Conservation (phyloP, 2,888 invertebrate genomes). For the Harmothoe impar region DNA sequence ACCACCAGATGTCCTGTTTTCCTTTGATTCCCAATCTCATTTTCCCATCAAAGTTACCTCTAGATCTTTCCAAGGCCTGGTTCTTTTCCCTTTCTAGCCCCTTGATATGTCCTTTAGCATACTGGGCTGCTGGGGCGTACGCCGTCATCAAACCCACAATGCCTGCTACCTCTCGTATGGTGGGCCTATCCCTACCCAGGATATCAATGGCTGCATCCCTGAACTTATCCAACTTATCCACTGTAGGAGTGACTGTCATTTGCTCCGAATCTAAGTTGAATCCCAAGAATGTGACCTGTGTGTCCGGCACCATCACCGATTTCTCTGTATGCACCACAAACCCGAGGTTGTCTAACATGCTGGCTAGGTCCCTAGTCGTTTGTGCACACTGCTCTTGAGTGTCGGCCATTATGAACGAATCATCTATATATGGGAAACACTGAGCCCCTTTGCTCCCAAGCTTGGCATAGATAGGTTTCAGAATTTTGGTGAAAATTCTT, state of each 20-base stretch:
- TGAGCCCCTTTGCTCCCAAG: not conserved
- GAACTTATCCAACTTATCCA: not conserved
- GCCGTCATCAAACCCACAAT: not conserved
- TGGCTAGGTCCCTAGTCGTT: not conserved
- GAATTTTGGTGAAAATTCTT: not conserved
- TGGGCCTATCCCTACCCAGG: not conserved
- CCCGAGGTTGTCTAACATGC: not conserved
- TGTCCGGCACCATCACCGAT: not conserved
- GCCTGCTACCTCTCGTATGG: not conserved
- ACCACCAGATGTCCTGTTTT: not conserved
- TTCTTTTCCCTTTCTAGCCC: not conserved
- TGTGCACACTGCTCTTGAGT: not conserved
- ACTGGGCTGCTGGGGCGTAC: not conserved
- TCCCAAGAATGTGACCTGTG: not conserved
- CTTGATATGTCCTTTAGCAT: not conserved
- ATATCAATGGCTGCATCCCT: not conserved
- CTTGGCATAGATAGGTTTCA: not conserved
- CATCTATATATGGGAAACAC: not conserved
- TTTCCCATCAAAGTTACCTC: not conserved
- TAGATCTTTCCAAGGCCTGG: not conserved
- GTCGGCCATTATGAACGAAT: conserved; percentile 19
- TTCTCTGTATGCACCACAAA: not conserved
- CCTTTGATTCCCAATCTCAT: not conserved
- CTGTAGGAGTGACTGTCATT: not conserved
- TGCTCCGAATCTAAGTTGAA: not conserved